A percentile compares a stretch with the other conserved stretches of the same genome.
These are phyloP conservation scores for Patella vulgata DNA, from an alignment of 1,140 invertebrate genomes.

Conservation along the genomic window DNA sequence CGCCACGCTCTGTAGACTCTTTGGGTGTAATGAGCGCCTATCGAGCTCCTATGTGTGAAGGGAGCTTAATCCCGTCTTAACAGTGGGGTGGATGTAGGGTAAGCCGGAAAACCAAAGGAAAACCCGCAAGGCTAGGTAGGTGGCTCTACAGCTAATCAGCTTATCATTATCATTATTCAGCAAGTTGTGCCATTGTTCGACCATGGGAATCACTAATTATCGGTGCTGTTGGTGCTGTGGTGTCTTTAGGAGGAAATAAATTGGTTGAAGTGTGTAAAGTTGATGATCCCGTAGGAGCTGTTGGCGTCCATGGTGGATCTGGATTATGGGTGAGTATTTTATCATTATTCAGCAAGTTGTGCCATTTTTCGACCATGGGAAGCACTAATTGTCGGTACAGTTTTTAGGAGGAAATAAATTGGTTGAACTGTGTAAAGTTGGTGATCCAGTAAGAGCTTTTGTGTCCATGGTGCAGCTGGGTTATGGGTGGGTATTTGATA, in stretches of 20 bases:
- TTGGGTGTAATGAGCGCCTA: no score
- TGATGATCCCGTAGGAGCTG: constrained; percentile 92
- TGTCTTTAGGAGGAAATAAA: constrained; percentile 78
- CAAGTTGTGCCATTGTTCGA: constrained; percentile 87
- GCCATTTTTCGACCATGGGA: constrained; percentile 89
- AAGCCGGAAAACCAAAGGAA: no score
- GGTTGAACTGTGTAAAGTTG: constrained; percentile 80
- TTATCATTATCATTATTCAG: no score
- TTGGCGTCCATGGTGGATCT: constrained; percentile 81
- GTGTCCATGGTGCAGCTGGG: constrained; percentile 78
- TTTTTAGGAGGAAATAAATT: constrained; percentile 79
- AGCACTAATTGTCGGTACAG: constrained; percentile 81
- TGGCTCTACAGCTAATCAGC: no score
- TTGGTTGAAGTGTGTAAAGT: constrained; percentile 80
- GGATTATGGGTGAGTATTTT: constrained; percentile 54
- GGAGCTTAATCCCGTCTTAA: no score
- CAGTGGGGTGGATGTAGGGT: no score
- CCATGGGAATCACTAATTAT: constrained; percentile 88
- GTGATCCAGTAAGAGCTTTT: constrained; percentile 91
- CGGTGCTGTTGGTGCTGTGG: constrained; percentile 79
- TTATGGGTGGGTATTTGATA: constrained; percentile 59
- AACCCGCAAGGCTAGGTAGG: no score
- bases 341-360: constrained; percentile 81
- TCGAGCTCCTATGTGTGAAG: no score
- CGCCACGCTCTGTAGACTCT: no score